phyloP scores from a whole-genome alignment of 2,797 vertebrate species.

The Squalus acanthias region DNA sequence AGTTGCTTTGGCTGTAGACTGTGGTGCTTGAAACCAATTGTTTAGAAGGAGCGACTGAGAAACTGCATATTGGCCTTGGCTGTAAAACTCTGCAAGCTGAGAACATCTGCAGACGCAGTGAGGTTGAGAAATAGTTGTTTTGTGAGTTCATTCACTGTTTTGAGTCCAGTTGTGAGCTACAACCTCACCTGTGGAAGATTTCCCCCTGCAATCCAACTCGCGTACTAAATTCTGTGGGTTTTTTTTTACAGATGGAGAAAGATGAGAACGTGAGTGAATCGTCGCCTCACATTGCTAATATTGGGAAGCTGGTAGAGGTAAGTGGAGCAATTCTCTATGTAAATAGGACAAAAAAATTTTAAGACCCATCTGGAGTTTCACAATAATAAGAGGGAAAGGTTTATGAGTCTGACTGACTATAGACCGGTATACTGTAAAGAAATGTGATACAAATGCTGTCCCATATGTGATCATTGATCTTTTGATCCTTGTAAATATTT shows the following conservation, averaged over 20 bases:
- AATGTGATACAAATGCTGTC: background rate
- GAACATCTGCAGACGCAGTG: background rate
- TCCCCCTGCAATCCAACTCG: no score
- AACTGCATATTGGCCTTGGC: background rate
- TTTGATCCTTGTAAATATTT: background rate
- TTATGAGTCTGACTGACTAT: background rate
- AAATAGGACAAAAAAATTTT: background rate
- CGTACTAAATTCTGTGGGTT: background rate
- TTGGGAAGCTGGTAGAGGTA: constrained; percentile 94
- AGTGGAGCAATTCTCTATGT: constrained; percentile 45
- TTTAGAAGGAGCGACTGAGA: background rate
- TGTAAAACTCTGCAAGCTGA: background rate
- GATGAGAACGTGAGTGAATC: constrained; percentile 92
- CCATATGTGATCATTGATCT: background rate
- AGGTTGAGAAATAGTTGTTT: background rate
- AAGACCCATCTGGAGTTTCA: background rate
- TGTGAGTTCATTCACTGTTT: background rate
- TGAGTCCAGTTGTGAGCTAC: background rate
- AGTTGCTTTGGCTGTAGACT: constrained; percentile 6
- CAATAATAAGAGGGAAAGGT: background rate
- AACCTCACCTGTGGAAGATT: background rate
- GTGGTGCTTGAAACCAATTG: background rate
- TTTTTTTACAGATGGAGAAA: constrained; percentile 80
- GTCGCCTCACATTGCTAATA: constrained; percentile 95
- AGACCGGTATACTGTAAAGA: background rate